Base-by-base conservation (phyloP, 2,113 vertebrate species). In the human region DNA sequence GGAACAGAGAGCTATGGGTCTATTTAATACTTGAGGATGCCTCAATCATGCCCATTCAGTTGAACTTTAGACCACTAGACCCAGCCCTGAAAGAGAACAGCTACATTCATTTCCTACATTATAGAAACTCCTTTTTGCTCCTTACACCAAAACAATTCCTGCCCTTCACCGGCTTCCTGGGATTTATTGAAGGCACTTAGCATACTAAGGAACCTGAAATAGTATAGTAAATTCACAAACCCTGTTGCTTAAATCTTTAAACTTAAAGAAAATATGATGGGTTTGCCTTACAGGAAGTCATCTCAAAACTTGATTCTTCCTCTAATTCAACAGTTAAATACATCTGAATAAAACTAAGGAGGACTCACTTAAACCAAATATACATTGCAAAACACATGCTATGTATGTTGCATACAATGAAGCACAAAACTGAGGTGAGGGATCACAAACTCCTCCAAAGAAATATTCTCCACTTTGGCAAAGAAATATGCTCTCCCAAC, bases 341-440 rank as follows among this genome's bases (percentile, higher is more conserved):
- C 6, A 14, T 76, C 73, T 95, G 73, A 82, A 88, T 80, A 57
- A 90, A 95, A 72, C 25, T 81, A 92, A 84, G 38, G 55, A 86
- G 35, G 8, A 27, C 30, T 48, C 45, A 75, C 48, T 86, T 68
- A 90, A n/a, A 61, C 72, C 40, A 68, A 89, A 86, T 80, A 11
- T 64, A 72, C 52, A 86, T 25, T 55, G 50, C 23, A 72, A 87
- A 87, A 91, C 14, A 61, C 14, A 80, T 8, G 7, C 38, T 89
- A 52, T 48, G 18, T n/a, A 38, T 79, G 52, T 64, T 50, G 35
- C 48, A 18, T n/a, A 32, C 66, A 90, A 43, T 30, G 64, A 45
- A 59, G 27, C 38, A 88, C n/a, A 89, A 45, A 73, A 59, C 66
- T 40, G 86, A 55, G 80, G n/a, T 10, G 30, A 59, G 30, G n/a